phyloP scores from a whole-genome alignment of 2,888 invertebrate genomes.

The Troides oblongomaculatus region DNA sequence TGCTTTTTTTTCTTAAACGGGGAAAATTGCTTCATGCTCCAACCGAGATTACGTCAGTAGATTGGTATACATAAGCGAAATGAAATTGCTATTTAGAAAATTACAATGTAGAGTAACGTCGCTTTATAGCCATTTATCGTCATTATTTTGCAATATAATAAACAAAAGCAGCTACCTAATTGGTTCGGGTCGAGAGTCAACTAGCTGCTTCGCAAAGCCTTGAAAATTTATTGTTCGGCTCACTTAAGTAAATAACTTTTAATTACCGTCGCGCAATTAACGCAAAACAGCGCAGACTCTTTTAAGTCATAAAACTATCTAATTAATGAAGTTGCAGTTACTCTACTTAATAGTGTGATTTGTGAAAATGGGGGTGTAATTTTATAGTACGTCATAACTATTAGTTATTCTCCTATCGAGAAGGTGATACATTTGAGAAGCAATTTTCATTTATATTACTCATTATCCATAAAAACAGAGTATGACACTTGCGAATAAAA shows the following conservation, averaged over 20 bases:
- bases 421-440: background rate
- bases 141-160: slow-evolving; percentile 57
- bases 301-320: slow-evolving; percentile 35
- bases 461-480: too few relatives aligned
- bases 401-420: background rate
- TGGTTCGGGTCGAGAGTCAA: slow-evolving; percentile 54
- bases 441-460: too few relatives aligned
- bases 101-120: slow-evolving; percentile 27
- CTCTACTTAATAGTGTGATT: background rate
- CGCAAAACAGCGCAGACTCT: slow-evolving; percentile 18
- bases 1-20: background rate
- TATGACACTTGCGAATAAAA: too few relatives aligned
- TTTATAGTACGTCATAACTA: background rate
- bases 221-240: slow-evolving; percentile 59
- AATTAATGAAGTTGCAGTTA: slow-evolving; percentile 16
- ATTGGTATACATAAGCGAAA: slow-evolving; percentile 6
- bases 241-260: slow-evolving; percentile 51
- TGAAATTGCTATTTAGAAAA: slow-evolving; percentile 17
- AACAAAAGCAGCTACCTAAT: slow-evolving; percentile 70
- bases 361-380: slow-evolving; percentile 1
- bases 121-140: slow-evolving; percentile 43
- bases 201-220: slow-evolving; percentile 50
- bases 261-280: slow-evolving; percentile 44
- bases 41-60: background rate
- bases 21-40: background rate